Evolutionary conservation across 2,797 vertebrate species (phyloP).

Genomic region (Melanotaenia maccullochi): DNA sequence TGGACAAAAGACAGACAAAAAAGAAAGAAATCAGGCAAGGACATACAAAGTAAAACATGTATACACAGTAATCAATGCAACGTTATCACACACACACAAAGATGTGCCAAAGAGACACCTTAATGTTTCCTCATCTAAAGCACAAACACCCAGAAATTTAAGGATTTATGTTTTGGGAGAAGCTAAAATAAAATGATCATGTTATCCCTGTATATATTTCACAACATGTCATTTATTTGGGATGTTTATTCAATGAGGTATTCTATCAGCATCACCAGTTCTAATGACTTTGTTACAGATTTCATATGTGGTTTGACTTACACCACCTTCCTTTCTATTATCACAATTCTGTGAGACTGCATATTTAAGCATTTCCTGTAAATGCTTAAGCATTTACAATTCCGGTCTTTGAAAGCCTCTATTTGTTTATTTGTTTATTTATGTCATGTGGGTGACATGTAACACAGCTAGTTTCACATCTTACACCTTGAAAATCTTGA

Average conservation of each 20-base stretch:
- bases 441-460: too few species aligned
- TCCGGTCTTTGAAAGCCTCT: too few species aligned
- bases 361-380: too few species aligned
- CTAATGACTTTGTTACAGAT: neutral
- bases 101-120: neutral
- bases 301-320: neutral
- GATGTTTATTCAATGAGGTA: neutral
- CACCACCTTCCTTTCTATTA: too few species aligned
- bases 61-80: constrained; percentile 31
- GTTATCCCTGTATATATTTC: neutral
- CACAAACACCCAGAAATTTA: neutral
- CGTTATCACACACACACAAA: constrained; percentile 3
- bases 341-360: too few species aligned
- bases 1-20: constrained; percentile 69
- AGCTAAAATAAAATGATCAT: neutral
- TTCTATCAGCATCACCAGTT: neutral
- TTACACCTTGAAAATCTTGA: neutral
- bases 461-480: too few species aligned
- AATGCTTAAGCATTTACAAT: too few species aligned
- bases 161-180: too few species aligned
- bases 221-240: neutral
- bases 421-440: too few species aligned
- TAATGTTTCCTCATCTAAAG: neutral
- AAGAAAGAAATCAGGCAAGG: constrained; percentile 59
- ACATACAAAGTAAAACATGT: constrained; percentile 56